These are phyloP conservation scores for Ametastegia equiseti DNA, from an alignment of 2,888 invertebrate species.

Conservation along the genomic window DNA sequence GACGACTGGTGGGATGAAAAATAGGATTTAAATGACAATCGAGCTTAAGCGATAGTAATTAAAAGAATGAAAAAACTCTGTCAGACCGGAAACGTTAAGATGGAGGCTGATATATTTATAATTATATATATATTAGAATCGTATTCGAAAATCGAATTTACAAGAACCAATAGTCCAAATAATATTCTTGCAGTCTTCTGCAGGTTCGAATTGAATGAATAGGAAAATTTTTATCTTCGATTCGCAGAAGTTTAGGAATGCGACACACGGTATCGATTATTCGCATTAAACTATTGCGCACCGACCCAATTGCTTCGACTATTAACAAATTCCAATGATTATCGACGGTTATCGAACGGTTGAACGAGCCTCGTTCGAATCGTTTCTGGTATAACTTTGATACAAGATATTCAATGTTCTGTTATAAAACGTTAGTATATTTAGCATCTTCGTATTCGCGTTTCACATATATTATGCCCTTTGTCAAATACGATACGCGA, in stretches of 20 bases:
- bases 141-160: too few species aligned
- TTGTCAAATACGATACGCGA: background rate
- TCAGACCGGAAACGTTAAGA: too few species aligned
- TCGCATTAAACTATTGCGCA: background rate
- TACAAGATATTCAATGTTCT: background rate
- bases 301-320: background rate
- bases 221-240: background rate
- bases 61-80: too few species aligned
- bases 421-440: background rate
- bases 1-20: too few species aligned
- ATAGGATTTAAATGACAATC: too few species aligned
- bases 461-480: background rate
- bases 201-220: too few species aligned
- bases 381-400: background rate
- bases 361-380: background rate
- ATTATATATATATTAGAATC: too few species aligned
- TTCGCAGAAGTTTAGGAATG: too few species aligned
- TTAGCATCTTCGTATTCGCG: background rate
- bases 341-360: background rate
- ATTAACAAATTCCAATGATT: conserved; percentile 14
- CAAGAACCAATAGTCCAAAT: too few species aligned
- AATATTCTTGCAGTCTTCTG: too few species aligned
- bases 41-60: too few species aligned
- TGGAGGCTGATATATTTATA: too few species aligned
- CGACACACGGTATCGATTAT: background rate